Evolutionary conservation across 2,113 vertebrate genomes (phyloP).

Genomic region (Ciconia stormi): DNA sequence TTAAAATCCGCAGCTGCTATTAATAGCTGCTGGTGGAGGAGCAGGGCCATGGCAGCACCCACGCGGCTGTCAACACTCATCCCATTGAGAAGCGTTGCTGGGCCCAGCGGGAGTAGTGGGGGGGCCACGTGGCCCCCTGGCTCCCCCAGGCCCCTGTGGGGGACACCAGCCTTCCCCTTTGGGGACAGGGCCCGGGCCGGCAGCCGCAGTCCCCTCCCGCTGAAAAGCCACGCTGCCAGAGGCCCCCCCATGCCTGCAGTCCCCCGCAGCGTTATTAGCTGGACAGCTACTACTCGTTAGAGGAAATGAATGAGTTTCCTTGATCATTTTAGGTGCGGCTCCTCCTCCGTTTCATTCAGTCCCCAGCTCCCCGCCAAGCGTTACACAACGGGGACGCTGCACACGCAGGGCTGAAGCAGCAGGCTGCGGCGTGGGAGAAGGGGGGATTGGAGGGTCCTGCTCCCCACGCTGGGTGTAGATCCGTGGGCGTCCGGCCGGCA

Average conservation of each 20-base stretch:
- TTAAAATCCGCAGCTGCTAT: constrained; percentile 51
- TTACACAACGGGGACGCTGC: background rate
- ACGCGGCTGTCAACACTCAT: background rate
- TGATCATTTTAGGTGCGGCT: background rate
- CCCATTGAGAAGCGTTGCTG: background rate
- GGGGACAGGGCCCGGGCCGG: rapidly evolving
- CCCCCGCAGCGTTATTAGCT: background rate
- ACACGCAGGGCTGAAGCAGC: background rate
- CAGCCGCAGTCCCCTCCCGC: background rate
- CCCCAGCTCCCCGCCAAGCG: background rate
- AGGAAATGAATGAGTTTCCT: background rate
- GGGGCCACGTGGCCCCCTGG: background rate
- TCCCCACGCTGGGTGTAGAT: background rate
- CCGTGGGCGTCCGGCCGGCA: rapidly evolving
- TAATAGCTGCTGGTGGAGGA: constrained; percentile 51
- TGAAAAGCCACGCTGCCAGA: rapidly evolving
- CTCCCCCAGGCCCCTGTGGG: rapidly evolving
- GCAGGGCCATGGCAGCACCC: background rate
- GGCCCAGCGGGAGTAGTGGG: background rate
- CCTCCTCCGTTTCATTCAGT: constrained; percentile 28
- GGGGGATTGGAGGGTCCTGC: background rate
- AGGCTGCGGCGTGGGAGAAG: background rate
- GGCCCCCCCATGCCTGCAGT: too few species aligned
- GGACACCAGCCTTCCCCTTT: background rate
- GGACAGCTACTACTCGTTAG: background rate